These are phyloP conservation scores for Neofelis nebulosa DNA, from an alignment of 2,113 vertebrate genomes.

Conservation along the genomic window DNA sequence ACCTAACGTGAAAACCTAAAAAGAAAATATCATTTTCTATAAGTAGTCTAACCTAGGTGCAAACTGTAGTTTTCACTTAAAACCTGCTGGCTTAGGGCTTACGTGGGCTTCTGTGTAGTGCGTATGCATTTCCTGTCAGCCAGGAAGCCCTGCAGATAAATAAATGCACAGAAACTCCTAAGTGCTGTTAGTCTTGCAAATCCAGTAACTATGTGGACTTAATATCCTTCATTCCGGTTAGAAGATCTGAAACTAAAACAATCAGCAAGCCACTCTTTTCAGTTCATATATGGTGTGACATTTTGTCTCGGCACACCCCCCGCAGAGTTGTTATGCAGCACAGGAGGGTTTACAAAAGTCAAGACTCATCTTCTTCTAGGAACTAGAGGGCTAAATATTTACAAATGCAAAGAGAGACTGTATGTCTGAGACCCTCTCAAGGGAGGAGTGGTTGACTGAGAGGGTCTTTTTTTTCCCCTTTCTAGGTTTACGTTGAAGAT, in stretches of 20 bases:
- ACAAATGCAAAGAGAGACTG: not conserved
- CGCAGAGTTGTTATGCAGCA: not conserved
- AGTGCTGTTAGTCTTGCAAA: constrained; percentile 58
- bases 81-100: not conserved
- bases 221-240: not conserved
- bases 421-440: not conserved
- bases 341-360: not conserved
- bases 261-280: constrained; percentile 47
- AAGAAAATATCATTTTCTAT: not conserved
- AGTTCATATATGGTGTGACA: constrained; percentile 52
- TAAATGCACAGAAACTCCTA: not conserved
- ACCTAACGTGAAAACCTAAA: not conserved
- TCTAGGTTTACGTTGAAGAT: constrained; percentile 11
- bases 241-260: constrained; percentile 63
- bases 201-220: not conserved
- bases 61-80: not conserved
- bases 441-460: not conserved
- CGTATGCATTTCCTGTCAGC: not conserved
- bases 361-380: not conserved
- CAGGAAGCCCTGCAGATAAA: constrained; percentile 47
- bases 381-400: constrained; percentile 55
- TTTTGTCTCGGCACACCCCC: not conserved
- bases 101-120: not conserved
- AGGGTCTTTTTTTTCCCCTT: not conserved
- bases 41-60: not conserved